Evolutionary conservation across 2,888 invertebrate species (phyloP).

Genomic region (Morpho achilles): DNA sequence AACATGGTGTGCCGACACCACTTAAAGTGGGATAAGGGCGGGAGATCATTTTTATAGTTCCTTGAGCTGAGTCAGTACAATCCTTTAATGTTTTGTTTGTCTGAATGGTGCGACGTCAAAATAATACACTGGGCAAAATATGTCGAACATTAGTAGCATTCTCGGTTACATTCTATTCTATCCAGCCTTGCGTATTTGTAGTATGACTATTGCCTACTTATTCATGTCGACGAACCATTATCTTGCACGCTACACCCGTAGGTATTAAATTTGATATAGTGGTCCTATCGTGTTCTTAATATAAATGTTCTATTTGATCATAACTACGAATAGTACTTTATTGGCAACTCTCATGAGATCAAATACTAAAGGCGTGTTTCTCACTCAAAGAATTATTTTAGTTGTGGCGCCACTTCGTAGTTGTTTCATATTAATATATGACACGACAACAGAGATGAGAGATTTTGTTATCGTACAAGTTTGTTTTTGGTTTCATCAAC

Average conservation of each 20-base stretch:
- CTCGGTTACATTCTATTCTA: constrained; percentile 22
- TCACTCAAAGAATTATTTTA: constrained; percentile 14
- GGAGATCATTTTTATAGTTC: too few species aligned
- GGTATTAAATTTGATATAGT: constrained; percentile 37
- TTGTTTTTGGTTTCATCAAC: too few species aligned
- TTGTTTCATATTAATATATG: constrained; percentile 5
- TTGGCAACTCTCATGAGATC: constrained; percentile 20
- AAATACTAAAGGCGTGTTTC: constrained; percentile 23
- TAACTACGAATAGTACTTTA: constrained; percentile 27
- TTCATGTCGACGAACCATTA: constrained; percentile 44
- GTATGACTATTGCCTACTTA: constrained; percentile 26
- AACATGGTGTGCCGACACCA: too few species aligned
- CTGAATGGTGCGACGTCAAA: not conserved
- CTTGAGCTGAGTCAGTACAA: too few species aligned
- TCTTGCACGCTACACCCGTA: constrained; percentile 34
- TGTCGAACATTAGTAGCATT: constrained; percentile 12
- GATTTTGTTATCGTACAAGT: too few species aligned
- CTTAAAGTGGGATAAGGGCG: too few species aligned
- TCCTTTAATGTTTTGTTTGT: not conserved
- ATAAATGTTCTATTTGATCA: constrained; percentile 39
- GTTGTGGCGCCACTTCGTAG: constrained; percentile 17
- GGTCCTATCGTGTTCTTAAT: constrained; percentile 34
- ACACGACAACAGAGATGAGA: not conserved
- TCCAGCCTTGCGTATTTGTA: constrained; percentile 27
- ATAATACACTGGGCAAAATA: too few species aligned